A percentile compares a stretch with the other conserved stretches of the same genome.
Conservation (phyloP, 2,888 invertebrate species). For the Anoplius nigerrimus region DNA sequence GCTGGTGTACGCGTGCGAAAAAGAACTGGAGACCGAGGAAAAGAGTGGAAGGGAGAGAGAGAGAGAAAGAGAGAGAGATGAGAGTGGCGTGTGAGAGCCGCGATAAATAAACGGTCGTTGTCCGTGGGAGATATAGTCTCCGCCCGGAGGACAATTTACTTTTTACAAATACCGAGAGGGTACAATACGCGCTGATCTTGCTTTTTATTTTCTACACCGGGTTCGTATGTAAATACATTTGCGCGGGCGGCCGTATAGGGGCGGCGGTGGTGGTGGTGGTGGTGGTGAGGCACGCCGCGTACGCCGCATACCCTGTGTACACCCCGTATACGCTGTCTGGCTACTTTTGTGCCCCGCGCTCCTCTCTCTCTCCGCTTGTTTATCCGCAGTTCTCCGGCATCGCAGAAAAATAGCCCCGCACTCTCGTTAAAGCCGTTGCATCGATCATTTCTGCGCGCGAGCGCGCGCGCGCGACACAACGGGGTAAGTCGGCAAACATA, state of each 20-base stretch:
- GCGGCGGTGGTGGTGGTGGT: too few relatives aligned
- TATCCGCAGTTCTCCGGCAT: too few relatives aligned
- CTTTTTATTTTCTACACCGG: too few relatives aligned
- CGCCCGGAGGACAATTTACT: conserved; percentile 53
- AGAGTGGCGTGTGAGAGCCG: conserved; percentile 37
- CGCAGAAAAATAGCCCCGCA: too few relatives aligned
- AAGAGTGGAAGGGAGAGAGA: background rate
- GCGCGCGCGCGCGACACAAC: conserved; percentile 36
- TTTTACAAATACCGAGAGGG: conserved; percentile 33
- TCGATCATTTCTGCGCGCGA: too few relatives aligned
- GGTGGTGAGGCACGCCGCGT: too few relatives aligned
- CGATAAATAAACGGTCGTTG: conserved; percentile 57
- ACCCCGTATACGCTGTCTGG: too few relatives aligned
- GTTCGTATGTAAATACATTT: background rate
- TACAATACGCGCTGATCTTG: background rate
- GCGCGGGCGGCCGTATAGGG: too few relatives aligned
- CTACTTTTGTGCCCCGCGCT: too few relatives aligned
- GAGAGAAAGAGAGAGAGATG: background rate
- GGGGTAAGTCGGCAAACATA: conserved; percentile 34
- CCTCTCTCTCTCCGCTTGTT: too few relatives aligned
- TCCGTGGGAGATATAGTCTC: conserved; percentile 35
- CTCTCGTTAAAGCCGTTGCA: too few relatives aligned
- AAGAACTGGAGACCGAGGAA: conserved; percentile 14
- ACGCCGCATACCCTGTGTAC: too few relatives aligned
- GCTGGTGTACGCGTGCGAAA: conserved; percentile 25